These are phyloP conservation scores for Tortrix viridana DNA, from an alignment of 2,888 invertebrate genomes.

Conservation along the genomic window DNA sequence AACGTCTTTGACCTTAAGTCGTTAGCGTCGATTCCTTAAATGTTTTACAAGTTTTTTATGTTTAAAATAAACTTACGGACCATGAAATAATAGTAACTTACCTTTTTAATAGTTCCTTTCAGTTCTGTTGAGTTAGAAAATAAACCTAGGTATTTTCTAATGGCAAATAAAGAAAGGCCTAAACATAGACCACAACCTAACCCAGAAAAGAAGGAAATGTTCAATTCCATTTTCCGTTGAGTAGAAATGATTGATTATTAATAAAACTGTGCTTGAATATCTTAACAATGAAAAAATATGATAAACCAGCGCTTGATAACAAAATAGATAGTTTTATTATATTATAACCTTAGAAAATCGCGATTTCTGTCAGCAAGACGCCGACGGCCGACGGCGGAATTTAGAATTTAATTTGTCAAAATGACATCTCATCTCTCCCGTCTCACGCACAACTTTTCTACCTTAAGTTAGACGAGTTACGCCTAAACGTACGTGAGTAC, in stretches of 20 bases:
- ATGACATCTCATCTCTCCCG: too few species aligned
- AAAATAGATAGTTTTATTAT: too few species aligned
- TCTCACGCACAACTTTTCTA: too few species aligned
- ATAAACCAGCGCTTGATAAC: neutral
- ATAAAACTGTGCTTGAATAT: neutral
- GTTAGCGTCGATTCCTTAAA: too few species aligned
- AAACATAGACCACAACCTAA: slow-evolving; percentile 76
- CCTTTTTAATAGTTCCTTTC: slow-evolving; percentile 53
- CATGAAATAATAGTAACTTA: slow-evolving; percentile 41
- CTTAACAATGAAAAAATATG: neutral
- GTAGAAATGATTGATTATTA: slow-evolving; percentile 55
- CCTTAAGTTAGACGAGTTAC: too few species aligned
- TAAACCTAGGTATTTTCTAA: slow-evolving; percentile 60
- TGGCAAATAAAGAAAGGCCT: slow-evolving; percentile 70
- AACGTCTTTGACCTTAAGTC: too few species aligned
- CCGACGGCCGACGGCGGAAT: too few species aligned
- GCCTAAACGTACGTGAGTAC: too few species aligned
- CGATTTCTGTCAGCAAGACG: too few species aligned
- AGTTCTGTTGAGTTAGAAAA: slow-evolving; percentile 46
- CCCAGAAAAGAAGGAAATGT: slow-evolving; percentile 69
- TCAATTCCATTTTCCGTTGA: slow-evolving; percentile 70
- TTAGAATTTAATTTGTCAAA: too few species aligned
- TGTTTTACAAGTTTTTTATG: too few species aligned
- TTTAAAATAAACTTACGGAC: neutral
- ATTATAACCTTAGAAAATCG: too few species aligned